phyloP scores from a whole-genome alignment of 2,797 vertebrate genomes.

The Mus minutoides region DNA sequence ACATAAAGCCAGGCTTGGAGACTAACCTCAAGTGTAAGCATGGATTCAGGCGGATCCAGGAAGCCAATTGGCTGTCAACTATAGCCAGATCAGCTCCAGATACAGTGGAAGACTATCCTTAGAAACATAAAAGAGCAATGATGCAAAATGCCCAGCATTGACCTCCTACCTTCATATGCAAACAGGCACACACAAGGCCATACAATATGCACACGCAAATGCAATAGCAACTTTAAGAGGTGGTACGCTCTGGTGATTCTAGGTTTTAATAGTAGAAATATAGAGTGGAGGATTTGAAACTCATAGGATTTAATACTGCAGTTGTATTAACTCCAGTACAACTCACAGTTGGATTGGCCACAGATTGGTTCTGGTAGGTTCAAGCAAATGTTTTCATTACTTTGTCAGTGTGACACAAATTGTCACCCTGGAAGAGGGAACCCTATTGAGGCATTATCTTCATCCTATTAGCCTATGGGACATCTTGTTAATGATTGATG shows the following conservation, averaged over 20 bases:
- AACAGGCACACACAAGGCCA: not conserved
- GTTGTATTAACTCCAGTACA: not conserved
- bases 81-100: not conserved
- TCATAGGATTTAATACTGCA: not conserved
- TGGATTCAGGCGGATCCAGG: not conserved
- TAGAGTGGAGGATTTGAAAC: not conserved
- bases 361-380: not conserved
- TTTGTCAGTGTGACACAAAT: not conserved
- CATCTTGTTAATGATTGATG: not conserved
- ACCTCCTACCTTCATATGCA: not conserved
- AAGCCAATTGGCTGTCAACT: not conserved
- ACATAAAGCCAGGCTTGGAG: not conserved
- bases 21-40: not conserved
- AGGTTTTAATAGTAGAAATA: not conserved
- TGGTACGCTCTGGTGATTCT: not conserved
- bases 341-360: not conserved
- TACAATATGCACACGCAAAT: not conserved
- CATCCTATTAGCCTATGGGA: not conserved
- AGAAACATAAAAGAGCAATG: not conserved
- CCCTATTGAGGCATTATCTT: not conserved
- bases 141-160: not conserved
- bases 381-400: not conserved
- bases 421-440: not conserved
- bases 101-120: not conserved
- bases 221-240: not conserved